Conservation (phyloP, 2,888 invertebrate genomes). For the Drosophila rellima region DNA sequence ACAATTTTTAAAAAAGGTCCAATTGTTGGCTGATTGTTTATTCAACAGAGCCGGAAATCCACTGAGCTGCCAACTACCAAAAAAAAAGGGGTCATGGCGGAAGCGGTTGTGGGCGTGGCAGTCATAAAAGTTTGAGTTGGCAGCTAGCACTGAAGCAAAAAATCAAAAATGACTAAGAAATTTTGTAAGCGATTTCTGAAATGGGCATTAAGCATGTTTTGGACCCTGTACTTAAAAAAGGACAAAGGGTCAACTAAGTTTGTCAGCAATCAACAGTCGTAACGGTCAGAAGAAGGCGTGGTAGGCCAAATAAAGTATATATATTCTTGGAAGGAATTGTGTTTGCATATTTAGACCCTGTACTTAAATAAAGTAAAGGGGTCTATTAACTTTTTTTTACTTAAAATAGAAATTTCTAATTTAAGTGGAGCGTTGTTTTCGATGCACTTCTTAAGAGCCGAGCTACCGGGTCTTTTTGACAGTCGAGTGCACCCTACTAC, state of each 20-base stretch:
- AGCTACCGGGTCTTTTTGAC: background rate
- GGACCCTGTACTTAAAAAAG: background rate
- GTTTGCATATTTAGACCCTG: background rate
- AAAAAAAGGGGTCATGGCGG: slow-evolving; percentile 4
- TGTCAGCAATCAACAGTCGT: too few species aligned
- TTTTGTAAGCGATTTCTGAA: background rate
- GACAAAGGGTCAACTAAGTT: background rate
- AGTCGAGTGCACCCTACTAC: background rate
- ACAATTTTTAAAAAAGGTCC: slow-evolving; percentile 26
- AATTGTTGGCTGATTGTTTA: slow-evolving; percentile 64
- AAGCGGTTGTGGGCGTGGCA: slow-evolving; percentile 2
- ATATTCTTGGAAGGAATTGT: too few species aligned
- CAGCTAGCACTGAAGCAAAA: slow-evolving; percentile 7
- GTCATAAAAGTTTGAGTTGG: background rate
- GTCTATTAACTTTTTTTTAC: too few species aligned
- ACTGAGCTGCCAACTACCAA: slow-evolving; percentile 43
- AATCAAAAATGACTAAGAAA: slow-evolving; percentile 26
- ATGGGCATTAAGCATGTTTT: slow-evolving; percentile 17
- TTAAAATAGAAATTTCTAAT: too few species aligned
- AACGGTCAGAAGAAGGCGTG: too few species aligned
- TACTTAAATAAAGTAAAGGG: background rate
- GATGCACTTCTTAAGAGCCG: too few species aligned
- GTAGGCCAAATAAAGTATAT: too few species aligned
- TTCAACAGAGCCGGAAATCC: slow-evolving; percentile 61
- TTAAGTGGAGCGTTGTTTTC: too few species aligned